Base-by-base conservation (phyloP, 2,888 invertebrate species). In the Hydrotaea diabolus region DNA sequence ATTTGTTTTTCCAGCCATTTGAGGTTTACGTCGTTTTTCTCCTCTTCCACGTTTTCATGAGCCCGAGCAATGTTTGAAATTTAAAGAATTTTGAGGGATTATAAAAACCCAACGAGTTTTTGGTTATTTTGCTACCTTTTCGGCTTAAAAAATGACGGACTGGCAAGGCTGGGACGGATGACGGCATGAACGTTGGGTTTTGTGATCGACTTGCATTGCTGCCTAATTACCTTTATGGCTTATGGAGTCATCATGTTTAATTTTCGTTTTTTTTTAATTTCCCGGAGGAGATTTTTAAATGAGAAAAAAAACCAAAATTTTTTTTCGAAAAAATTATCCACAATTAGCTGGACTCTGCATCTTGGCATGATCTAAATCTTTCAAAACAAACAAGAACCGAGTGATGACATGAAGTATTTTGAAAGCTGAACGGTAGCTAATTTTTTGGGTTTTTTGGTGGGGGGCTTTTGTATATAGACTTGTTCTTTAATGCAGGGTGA, bases 1-100 rank as follows among this genome's bases (percentile, higher is more conserved):
- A 84, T 84, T 77, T 84, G 77, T 78, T 84, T 81, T 75, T 72
- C 55, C 74, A 80, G 77, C 39, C 77, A 23, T n/a, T n/a, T 31
- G 62, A 59, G 13, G 13, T 75, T 75, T 1, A 23, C 36, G 0
- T 59, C 19, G 23, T 55, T 73, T n/a, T n/a, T n/a, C n/a, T n/a
- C n/a, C n/a, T n/a, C n/a, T n/a, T n/a, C n/a, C n/a, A n/a, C n/a
- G n/a, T n/a, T n/a, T n/a, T n/a, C n/a, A n/a, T n/a, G 23, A 4
- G 64, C 39, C 39, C 0, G 13, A 43, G 21, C 17, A 64, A 39
- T 17, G 36, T 23, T n/a, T 13, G 11, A 64, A 64, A 26, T 31
- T n/a, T 69, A 17, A 9, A 46, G 49, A 26, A 31, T 59, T 73
- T 73, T 39, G 11, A 43, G 73, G 73, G 73, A 74, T 74, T 74